Evolutionary conservation across 1,140 invertebrate genomes (phyloP).

Genomic region (Hyphantria cunea): DNA sequence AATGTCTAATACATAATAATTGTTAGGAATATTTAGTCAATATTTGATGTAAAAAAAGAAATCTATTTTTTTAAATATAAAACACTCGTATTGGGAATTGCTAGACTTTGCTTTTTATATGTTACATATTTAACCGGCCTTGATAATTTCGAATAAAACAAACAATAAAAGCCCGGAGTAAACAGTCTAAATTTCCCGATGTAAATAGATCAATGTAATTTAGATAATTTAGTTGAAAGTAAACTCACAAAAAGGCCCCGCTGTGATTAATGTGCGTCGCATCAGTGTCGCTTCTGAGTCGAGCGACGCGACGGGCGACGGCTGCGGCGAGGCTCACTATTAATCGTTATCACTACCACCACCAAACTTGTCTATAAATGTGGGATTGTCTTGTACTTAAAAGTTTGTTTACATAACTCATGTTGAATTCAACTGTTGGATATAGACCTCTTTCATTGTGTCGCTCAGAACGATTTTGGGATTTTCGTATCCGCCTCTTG

Average conservation of each 20-base stretch:
- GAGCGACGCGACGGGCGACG: conserved; percentile 1
- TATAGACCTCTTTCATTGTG: too few relatives aligned
- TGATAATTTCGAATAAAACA: not conserved
- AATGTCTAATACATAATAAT: too few relatives aligned
- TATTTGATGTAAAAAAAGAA: too few relatives aligned
- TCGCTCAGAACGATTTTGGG: too few relatives aligned
- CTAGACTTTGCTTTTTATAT: not conserved
- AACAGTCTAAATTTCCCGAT: not conserved
- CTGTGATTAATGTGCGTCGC: not conserved
- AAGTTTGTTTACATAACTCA: too few relatives aligned
- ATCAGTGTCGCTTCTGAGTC: not conserved
- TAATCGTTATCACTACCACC: not conserved
- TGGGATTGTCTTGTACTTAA: not conserved
- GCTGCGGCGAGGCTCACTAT: not conserved
- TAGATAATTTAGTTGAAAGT: not conserved
- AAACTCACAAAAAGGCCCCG: not conserved
- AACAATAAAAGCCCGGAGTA: not conserved
- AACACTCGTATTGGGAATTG: not conserved
- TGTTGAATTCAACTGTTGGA: too few relatives aligned
- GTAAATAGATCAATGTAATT: not conserved
- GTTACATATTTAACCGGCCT: not conserved
- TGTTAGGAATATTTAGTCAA: too few relatives aligned
- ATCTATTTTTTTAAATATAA: too few relatives aligned
- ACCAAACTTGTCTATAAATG: not conserved
- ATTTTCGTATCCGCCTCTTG: too few relatives aligned